Conservation (phyloP, 2,113 vertebrate genomes). For the Ochotona curzoniae region DNA sequence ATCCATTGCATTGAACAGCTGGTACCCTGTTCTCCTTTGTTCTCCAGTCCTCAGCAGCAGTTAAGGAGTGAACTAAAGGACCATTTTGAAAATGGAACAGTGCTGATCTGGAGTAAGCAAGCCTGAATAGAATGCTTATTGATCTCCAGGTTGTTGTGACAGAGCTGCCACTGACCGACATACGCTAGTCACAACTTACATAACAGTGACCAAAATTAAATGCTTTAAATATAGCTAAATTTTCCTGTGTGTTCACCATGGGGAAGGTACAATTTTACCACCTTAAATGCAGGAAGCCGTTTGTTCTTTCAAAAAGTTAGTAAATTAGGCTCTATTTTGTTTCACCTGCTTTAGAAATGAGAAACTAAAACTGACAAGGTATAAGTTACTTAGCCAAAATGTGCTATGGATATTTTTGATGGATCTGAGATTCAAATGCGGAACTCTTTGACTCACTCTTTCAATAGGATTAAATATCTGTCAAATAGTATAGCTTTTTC, state of each 20-base stretch:
- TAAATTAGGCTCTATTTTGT: not conserved
- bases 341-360: slow-evolving; percentile 8
- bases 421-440: not conserved
- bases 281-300: not conserved
- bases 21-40: not conserved
- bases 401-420: not conserved
- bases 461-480: not conserved
- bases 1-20: not conserved
- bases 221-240: not conserved
- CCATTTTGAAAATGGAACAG: not conserved
- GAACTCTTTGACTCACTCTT: not conserved
- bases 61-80: not conserved
- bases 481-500: not conserved
- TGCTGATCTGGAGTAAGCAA: not conserved
- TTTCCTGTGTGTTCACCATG: not conserved
- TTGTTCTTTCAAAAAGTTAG: not conserved
- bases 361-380: not conserved
- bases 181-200: not conserved
- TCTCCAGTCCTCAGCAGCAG: not conserved
- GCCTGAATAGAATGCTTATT: not conserved
- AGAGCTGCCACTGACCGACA: not conserved
- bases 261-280: not conserved
- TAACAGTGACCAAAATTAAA: not conserved
- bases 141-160: slow-evolving; percentile 30
- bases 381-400: not conserved